Evolutionary conservation across 2,888 invertebrate genomes (phyloP).

Genomic region (Syrphus vitripennis): DNA sequence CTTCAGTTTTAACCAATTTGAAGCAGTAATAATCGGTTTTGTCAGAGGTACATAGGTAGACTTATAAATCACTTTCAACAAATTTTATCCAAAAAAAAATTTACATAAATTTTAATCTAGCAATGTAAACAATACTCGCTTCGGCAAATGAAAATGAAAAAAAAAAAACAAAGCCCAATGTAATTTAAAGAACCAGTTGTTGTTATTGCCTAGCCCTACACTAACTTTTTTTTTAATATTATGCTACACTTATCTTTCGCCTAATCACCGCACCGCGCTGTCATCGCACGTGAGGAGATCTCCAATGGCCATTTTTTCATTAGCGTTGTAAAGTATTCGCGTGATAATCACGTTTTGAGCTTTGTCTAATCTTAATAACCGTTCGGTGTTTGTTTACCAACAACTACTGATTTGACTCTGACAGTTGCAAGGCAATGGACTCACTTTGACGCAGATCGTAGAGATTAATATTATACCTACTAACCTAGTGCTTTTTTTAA

Average conservation of each 20-base stretch:
- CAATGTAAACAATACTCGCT: background rate
- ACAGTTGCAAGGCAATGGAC: background rate
- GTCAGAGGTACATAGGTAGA: background rate
- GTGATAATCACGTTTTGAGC: background rate
- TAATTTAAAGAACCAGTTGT: constrained; percentile 43
- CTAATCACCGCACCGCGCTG: background rate
- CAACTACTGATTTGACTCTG: background rate
- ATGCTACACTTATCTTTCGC: background rate
- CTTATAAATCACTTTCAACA: constrained; percentile 18
- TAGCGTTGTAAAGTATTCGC: background rate
- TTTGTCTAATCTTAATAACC: background rate
- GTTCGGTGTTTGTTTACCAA: constrained; percentile 30
- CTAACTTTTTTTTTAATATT: background rate
- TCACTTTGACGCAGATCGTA: background rate
- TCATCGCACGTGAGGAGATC: constrained; percentile 30
- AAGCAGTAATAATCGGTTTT: constrained; percentile 54
- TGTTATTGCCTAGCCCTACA: background rate
- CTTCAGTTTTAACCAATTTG: constrained; percentile 40
- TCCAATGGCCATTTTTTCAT: background rate
- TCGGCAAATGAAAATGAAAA: background rate
- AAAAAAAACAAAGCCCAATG: background rate
- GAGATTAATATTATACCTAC: background rate
- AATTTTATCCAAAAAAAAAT: background rate
- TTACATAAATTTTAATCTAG: background rate
- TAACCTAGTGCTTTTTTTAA: background rate